A percentile compares a stretch with the other conserved stretches of the same genome.
Evolutionary conservation across 53 echinoderm and acorn worm species (phyloP).

Genomic region (Hippasteria phrygiana): DNA sequence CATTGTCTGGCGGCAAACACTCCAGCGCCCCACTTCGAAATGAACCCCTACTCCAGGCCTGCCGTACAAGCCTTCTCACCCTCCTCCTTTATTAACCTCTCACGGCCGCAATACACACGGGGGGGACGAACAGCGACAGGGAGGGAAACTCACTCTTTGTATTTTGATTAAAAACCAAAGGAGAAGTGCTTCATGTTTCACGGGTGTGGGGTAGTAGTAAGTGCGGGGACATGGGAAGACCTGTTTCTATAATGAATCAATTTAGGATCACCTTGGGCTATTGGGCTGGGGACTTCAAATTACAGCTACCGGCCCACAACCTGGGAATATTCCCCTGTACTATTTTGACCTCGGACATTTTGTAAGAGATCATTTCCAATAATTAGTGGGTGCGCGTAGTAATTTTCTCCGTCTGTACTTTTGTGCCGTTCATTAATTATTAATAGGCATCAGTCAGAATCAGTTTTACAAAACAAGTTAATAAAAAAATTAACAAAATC

Average conservation of each 20-base stretch:
- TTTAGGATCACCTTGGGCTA: not conserved
- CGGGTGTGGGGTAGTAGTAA: not conserved
- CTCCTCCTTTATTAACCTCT: slow-evolving; percentile 25
- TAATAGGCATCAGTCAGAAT: too few relatives aligned
- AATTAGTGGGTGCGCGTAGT: too few relatives aligned
- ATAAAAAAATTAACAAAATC: too few relatives aligned
- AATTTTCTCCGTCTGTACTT: too few relatives aligned
- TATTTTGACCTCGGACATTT: not conserved
- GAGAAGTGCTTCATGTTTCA: slow-evolving; percentile 9
- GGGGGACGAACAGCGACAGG: not conserved
- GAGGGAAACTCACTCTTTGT: not conserved
- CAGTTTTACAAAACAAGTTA: too few relatives aligned
- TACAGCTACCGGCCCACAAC: not conserved
- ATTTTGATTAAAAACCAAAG: not conserved
- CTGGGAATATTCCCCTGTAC: not conserved
- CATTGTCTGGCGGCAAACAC: slow-evolving; percentile 40
- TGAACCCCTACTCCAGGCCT: slow-evolving; percentile 13
- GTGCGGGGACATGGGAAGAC: not conserved
- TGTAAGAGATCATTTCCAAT: not conserved
- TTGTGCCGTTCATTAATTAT: too few relatives aligned
- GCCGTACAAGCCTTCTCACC: slow-evolving; percentile 2
- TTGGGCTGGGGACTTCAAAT: not conserved
- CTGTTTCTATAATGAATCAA: not conserved
- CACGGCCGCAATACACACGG: slow-evolving; percentile 8
- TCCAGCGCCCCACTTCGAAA: slow-evolving; percentile 29